Evolutionary conservation across 2,797 vertebrate genomes (phyloP).

Genomic region (Paguma larvata): DNA sequence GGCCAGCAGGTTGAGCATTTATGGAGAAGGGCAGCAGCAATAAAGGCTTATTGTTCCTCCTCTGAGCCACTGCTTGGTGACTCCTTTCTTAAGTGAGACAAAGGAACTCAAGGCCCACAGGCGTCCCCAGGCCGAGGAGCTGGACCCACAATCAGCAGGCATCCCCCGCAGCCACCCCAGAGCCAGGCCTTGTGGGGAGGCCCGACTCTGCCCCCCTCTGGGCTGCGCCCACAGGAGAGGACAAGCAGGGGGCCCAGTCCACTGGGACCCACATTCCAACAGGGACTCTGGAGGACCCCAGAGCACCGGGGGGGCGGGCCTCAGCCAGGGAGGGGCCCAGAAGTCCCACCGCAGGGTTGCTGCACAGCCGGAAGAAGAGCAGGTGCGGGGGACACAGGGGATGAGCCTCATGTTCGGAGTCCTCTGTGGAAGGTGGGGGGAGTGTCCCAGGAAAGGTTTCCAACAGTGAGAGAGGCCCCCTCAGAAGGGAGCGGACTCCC

Average conservation of each 20-base stretch:
- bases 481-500: background rate
- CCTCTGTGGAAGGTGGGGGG: background rate
- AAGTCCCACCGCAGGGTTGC: background rate
- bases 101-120: conserved; percentile 77
- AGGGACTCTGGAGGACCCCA: background rate
- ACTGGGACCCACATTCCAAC: background rate
- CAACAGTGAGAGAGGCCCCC: background rate
- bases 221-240: background rate
- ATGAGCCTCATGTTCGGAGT: background rate
- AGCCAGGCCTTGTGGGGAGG: background rate
- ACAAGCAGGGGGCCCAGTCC: background rate
- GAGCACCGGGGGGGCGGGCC: background rate
- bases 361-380: background rate
- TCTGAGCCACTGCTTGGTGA: conserved; percentile 89
- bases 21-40: conserved; percentile 90
- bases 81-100: conserved; percentile 92
- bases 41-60: conserved; percentile 92
- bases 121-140: background rate
- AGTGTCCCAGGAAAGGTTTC: background rate
- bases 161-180: background rate
- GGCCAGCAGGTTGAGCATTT: conserved; percentile 89
- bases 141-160: background rate
- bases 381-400: rapidly evolving
- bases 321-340: background rate
- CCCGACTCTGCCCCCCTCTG: background rate